Percentiles rank a stretch among this genome's conserved stretches.
These are phyloP conservation scores for Gadus chalcogrammus DNA, from an alignment of 2,113 vertebrate species.

Conservation along the genomic window DNA sequence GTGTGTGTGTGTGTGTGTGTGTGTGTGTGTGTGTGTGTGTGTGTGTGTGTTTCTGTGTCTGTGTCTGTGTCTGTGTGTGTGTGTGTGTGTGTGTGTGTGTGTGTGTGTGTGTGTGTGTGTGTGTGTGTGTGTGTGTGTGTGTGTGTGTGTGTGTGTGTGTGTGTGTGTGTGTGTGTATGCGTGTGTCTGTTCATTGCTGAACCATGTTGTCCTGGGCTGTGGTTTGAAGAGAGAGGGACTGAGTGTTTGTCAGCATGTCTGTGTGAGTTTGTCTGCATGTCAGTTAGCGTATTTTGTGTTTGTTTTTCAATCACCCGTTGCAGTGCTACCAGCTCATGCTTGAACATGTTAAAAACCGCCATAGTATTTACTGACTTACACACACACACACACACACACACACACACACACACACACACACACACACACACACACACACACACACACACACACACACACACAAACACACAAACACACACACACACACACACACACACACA, in stretches of 20 bases:
- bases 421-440: constrained; percentile 15
- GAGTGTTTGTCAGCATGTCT: constrained; percentile 11
- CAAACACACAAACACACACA: constrained; percentile 27
- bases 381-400: constrained; percentile 19
- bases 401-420: constrained; percentile 36
- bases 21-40: constrained; percentile 2
- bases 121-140: constrained; percentile 7
- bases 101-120: constrained; percentile 1
- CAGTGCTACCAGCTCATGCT: constrained; percentile 26
- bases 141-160: constrained; percentile 9
- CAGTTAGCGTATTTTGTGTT: background rate
- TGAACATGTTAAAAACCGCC: constrained; percentile 40
- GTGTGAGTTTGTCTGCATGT: constrained; percentile 22
- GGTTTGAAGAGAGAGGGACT: constrained; percentile 19
- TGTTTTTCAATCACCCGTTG: background rate
- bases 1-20: constrained; percentile 4
- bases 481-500: constrained; percentile 12
- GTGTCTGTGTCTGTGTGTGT: constrained; percentile 12
- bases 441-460: constrained; percentile 31
- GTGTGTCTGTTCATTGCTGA: constrained; percentile 19
- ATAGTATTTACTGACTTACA: constrained; percentile 21
- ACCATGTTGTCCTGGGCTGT: constrained; percentile 36
- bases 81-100: constrained; percentile 14
- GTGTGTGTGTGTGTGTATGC: constrained; percentile 20
- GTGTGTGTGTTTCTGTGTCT: constrained; percentile 16